phyloP scores from a whole-genome alignment of 2,888 invertebrate species.

The Isotomurus palustris region DNA sequence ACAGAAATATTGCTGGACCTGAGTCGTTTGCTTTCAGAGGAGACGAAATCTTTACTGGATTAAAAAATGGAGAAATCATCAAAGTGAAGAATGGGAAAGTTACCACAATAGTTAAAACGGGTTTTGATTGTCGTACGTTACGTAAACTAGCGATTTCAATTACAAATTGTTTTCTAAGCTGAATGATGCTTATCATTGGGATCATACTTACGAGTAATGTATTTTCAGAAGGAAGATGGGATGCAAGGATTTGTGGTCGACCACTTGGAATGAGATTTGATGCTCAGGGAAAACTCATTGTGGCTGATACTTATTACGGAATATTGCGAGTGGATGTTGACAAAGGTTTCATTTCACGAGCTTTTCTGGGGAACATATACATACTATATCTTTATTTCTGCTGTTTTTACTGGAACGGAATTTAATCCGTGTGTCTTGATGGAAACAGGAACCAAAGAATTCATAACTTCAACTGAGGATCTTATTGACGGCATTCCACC shows the following conservation, averaged over 20 bases:
- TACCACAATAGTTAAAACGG: constrained; percentile 1
- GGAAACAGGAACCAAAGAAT: constrained; percentile 16
- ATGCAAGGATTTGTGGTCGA: constrained; percentile 81
- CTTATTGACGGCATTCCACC: constrained; percentile 64
- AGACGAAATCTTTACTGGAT: constrained; percentile 72
- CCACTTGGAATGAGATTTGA: constrained; percentile 82
- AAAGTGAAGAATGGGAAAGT: constrained; percentile 67
- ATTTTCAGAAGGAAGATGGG: constrained; percentile 60
- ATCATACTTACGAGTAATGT: background rate
- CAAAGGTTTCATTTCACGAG: constrained; percentile 61
- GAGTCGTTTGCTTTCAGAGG: constrained; percentile 71
- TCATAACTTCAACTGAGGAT: constrained; percentile 52
- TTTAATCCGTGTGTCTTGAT: too few species aligned
- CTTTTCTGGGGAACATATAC: too few species aligned
- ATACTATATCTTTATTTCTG: too few species aligned
- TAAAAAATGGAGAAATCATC: constrained; percentile 70
- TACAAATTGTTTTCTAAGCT: background rate
- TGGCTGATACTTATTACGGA: constrained; percentile 82
- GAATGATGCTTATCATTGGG: background rate
- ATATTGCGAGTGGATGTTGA: constrained; percentile 76
- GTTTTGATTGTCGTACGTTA: constrained; percentile 23
- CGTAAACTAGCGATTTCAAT: background rate
- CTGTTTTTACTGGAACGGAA: too few species aligned
- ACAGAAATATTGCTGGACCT: constrained; percentile 67
- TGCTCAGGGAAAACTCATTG: constrained; percentile 61